Base-by-base conservation (phyloP, 2,888 invertebrate species). In the Cremastinae sp. region DNA sequence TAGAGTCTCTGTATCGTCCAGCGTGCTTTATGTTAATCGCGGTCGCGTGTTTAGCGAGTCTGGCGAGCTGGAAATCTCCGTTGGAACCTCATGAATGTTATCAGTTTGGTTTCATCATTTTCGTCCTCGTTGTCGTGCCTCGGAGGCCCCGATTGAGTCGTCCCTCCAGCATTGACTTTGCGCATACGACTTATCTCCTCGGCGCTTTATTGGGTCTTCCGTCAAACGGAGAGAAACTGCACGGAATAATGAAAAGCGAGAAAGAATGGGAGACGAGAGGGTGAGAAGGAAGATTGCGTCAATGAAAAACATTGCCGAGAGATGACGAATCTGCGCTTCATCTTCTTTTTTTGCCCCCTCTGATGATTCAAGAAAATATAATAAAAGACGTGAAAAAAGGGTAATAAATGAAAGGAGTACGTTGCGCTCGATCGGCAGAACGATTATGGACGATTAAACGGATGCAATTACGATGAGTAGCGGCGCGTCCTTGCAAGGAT, bases 381-480 rank as follows among this genome's bases (percentile, higher is more conserved):
- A 5, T 28, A 28, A 28, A 28, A 28, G 28, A 28, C 28, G 28
- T 28, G 28, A 28, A 28, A 83, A 87, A 84, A 77, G 78, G 82
- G 85, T 83, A 85, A 86, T 83, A 84, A 38, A 85, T 81, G 82
- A 28, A 28, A 84, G 41, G 68, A 83, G 81, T 81, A 80, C 84
- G 84, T 84, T 83, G 83, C 66, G 71, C 82, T 84, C 86, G 85
- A 88, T 88, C 86, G 85, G 85, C 83, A 41, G 10, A 86, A 84
- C 83, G 85, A 88, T 88, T 87, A 86, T 83, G 84, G 83, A 81
- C 84, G 85, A 86, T 87, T 87, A 86, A 88, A 85, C 83, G 83
- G 82, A 54, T 79, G 85, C 85, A 84, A 87, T 87, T 85, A 84
- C 82, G 69, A 38, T 56, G n/a, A 69, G 65, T 68, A 71, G 77